Evolutionary conservation across 2,888 invertebrate species (phyloP), one percentile per base, ranked within the genome.

Genomic region (Lathronympha strigana): DNA sequence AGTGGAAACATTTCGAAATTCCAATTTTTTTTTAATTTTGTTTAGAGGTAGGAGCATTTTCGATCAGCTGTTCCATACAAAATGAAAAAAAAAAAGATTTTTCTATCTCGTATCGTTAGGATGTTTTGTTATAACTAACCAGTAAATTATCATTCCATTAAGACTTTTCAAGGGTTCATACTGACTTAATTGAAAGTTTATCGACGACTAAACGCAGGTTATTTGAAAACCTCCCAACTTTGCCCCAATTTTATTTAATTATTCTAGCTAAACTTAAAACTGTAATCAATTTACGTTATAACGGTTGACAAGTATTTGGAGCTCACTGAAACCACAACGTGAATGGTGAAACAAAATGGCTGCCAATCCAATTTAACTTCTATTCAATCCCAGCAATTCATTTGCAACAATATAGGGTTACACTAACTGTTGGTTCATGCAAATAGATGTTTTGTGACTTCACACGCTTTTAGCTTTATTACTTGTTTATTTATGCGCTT

Each of bases 391-490:
- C 33, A 64, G 66, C 68, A 68, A 73, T 72, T 68, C 68, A 69
- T 71, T 71, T 51, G 47, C 70, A 68, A 68, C 70, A 71, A 72
- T 70, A 71, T 71, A 73, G 64, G 68, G 60, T 62, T 72, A 71
- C 70, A 66, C 61, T 75, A 75, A 75, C 73, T 74, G 77, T 71
- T 66, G 64, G 62, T 71, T 70, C 69, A 74, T 75, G 76, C 75
- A 75, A 76, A 77, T 74, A 69, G 62, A 63, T 49, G 64, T 67
- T 63, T 63, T 57, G 66, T 69, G 71, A 72, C 72, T 75, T 76
- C 69, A 68, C 71, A 72, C 63, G 73, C 76, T 76, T 75, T 76
- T 76, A 77, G 73, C 73, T 75, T 75, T 76, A 76, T 77, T 76
- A 69, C 74, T 66, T 51, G 43, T 62, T 66, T 72, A 76, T 77